These are phyloP conservation scores for Neomonachus schauinslandi DNA, from an alignment of 2,113 vertebrate genomes.

Conservation along the genomic window DNA sequence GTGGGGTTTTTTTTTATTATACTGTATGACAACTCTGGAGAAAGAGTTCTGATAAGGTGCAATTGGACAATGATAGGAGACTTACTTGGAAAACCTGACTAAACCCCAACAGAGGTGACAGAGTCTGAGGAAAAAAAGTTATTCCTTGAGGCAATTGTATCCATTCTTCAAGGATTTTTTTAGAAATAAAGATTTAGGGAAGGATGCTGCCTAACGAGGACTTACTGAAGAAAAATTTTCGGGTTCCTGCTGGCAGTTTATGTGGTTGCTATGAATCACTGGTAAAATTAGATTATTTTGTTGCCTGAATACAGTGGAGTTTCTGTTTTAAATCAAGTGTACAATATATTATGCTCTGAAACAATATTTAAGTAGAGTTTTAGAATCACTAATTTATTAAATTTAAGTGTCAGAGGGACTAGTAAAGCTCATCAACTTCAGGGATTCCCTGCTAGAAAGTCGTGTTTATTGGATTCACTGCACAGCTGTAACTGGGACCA, in stretches of 20 bases:
- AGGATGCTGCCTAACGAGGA: background rate
- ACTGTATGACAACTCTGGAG: background rate
- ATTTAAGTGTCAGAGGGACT: background rate
- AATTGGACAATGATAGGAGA: background rate
- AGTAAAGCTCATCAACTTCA: background rate
- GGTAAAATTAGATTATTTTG: slow-evolving; percentile 19
- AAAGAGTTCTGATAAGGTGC: background rate
- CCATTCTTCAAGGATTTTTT: background rate
- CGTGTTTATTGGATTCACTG: background rate
- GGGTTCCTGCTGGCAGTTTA: background rate
- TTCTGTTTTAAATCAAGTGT: slow-evolving; percentile 42
- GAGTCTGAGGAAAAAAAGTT: background rate
- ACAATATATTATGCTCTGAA: background rate
- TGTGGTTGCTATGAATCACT: slow-evolving; percentile 28
- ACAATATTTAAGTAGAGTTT: slow-evolving; percentile 3
- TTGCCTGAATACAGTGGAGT: slow-evolving; percentile 3
- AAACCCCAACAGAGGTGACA: background rate
- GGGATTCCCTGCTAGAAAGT: background rate
- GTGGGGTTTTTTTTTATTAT: background rate
- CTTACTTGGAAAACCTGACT: slow-evolving; percentile 28
- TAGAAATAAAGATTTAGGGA: slow-evolving; percentile 58
- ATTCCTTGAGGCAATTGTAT: background rate
- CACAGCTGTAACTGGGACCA: background rate
- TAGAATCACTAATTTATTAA: slow-evolving; percentile 5
- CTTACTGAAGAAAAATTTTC: slow-evolving; percentile 30